Conservation (phyloP, 2,113 vertebrate species). For the Tympanuchus pallidicinctus region DNA sequence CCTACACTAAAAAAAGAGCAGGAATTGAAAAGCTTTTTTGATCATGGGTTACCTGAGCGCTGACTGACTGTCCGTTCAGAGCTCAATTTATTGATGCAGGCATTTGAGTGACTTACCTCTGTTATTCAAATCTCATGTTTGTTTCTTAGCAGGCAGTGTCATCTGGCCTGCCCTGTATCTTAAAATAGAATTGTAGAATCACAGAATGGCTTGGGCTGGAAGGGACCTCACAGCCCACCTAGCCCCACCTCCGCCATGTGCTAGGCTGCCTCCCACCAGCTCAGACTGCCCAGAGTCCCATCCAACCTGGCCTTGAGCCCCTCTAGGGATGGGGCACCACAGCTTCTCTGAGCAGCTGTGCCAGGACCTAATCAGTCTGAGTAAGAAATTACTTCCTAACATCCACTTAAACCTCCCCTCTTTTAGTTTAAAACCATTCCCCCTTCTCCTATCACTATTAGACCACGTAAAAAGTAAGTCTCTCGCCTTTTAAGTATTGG, state of each 20-base stretch:
- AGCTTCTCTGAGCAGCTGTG: neutral
- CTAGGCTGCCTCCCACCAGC: neutral
- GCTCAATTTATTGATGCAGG: neutral
- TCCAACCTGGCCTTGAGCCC: neutral
- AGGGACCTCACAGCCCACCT: neutral
- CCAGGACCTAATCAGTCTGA: neutral
- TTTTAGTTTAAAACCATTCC: neutral
- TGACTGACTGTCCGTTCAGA: fast-evolving
- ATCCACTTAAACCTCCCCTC: neutral
- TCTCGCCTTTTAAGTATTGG: neutral
- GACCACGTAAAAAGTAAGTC: neutral
- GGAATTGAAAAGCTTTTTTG: neutral
- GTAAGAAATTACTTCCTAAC: neutral
- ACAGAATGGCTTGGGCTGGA: neutral
- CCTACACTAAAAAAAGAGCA: neutral
- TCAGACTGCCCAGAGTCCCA: neutral
- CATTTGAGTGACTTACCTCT: neutral
- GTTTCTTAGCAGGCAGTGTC: neutral
- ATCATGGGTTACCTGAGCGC: neutral
- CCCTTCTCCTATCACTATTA: neutral
- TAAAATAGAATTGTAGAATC: neutral
- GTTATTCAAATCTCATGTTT: neutral
- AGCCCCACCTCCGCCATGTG: neutral
- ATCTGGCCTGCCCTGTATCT: neutral
- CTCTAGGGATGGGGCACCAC: too few relatives aligned